Evolutionary conservation across 37 sponge, comb jelly and placozoan species (phyloP).

Genomic region (Petrosia ficiformis): DNA sequence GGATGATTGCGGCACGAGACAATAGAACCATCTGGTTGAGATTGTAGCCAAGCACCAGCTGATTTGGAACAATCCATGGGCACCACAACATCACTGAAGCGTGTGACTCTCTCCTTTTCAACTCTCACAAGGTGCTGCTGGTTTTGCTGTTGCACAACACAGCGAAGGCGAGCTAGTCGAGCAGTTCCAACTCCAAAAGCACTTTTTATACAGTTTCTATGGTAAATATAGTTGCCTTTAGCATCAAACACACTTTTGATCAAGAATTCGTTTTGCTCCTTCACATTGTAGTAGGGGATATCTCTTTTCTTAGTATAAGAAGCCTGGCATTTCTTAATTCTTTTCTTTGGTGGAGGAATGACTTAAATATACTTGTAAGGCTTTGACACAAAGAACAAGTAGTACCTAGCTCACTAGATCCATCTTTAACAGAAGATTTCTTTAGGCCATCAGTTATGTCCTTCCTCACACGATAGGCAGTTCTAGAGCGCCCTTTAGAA

Average conservation of each 20-base stretch:
- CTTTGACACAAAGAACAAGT: too few relatives aligned
- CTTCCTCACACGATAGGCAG: too few relatives aligned
- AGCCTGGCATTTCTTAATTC: too few relatives aligned
- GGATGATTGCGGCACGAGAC: constrained; percentile 2
- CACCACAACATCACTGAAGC: constrained; percentile 11
- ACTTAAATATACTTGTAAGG: too few relatives aligned
- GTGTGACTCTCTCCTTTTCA: constrained; percentile 5
- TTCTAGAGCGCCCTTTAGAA: too few relatives aligned
- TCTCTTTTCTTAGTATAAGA: constrained; percentile 18
- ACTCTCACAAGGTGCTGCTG: neutral
- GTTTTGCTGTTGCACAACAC: neutral
- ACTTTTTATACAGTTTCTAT: constrained; percentile 5
- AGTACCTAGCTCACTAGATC: too few relatives aligned
- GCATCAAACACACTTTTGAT: constrained; percentile 18
- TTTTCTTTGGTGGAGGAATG: too few relatives aligned
- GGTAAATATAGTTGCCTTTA: constrained; percentile 20
- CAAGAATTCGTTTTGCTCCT: constrained; percentile 17
- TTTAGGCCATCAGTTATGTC: too few relatives aligned
- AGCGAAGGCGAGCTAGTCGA: constrained; percentile 8
- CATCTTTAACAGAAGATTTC: too few relatives aligned
- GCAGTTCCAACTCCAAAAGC: constrained; percentile 12
- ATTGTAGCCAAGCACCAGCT: constrained; percentile 7
- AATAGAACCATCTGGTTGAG: constrained; percentile 6
- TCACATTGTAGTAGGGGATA: constrained; percentile 8
- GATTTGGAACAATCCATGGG: neutral